phyloP scores from a whole-genome alignment of 2,797 vertebrate species.

The Acipenser ruthenus region DNA sequence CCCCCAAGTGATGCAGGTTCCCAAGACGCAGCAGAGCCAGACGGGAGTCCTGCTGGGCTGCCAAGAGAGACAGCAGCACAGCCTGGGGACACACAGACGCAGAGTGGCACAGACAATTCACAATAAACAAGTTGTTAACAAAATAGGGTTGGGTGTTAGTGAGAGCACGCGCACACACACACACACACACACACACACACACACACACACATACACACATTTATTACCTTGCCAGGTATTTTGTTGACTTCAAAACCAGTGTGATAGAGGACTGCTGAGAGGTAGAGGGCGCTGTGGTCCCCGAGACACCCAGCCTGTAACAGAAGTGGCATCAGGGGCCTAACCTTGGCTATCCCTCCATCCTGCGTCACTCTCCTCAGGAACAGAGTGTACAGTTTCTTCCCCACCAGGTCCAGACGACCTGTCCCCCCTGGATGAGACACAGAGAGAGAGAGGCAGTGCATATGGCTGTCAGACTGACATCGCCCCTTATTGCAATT shows the following conservation, averaged over 20 bases:
- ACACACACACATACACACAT: no score
- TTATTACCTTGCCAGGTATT: slow-evolving; percentile 48
- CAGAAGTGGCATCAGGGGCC: slow-evolving; percentile 47
- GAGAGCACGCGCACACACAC: neutral
- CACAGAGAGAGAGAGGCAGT: neutral
- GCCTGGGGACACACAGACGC: slow-evolving; percentile 36
- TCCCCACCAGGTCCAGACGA: slow-evolving; percentile 39
- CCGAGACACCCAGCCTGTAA: slow-evolving; percentile 64
- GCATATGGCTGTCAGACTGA: no score
- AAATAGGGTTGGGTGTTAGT: no score
- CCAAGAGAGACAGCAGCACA: slow-evolving; percentile 55
- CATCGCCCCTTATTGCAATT: no score
- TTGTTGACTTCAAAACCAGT: slow-evolving; percentile 49
- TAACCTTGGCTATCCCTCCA: slow-evolving; percentile 26
- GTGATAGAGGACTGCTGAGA: slow-evolving; percentile 56
- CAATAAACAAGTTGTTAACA: no score
- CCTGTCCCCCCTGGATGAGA: slow-evolving; percentile 8
- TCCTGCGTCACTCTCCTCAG: slow-evolving; percentile 37
- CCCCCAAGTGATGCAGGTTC: slow-evolving; percentile 56
- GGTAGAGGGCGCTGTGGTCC: slow-evolving; percentile 51
- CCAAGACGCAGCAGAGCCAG: slow-evolving; percentile 60
- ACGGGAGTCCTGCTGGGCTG: slow-evolving; percentile 58
- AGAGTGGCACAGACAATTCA: neutral
- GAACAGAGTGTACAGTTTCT: slow-evolving; percentile 47
- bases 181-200: neutral